Base-by-base conservation (phyloP, 2,888 invertebrate genomes). In the Pristionchus entomophagus region DNA sequence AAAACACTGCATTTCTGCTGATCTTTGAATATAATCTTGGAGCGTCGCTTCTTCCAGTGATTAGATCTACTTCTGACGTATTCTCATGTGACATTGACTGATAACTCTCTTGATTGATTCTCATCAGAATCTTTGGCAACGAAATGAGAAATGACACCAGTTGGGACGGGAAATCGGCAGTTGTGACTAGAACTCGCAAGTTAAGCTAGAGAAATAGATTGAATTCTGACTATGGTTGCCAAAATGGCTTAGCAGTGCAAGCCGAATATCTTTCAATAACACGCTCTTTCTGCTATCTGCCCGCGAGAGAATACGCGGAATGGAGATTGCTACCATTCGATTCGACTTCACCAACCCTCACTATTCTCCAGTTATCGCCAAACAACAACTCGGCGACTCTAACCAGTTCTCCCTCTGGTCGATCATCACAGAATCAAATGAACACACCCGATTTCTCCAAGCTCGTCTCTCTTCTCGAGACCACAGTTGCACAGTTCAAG, bases 311-410 rank as follows among this genome's bases (percentile, higher is more conserved):
- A n/a, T n/a, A n/a, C n/a, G n/a, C n/a, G n/a, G n/a, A n/a, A n/a
- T n/a, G n/a, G n/a, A n/a, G n/a, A n/a, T n/a, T n/a, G n/a, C n/a
- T n/a, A n/a, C n/a, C n/a, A n/a, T n/a, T n/a, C n/a, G n/a, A n/a
- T n/a, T n/a, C n/a, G n/a, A n/a, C n/a, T n/a, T n/a, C n/a, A n/a
- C n/a, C n/a, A n/a, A n/a, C n/a, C n/a, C n/a, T n/a, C n/a, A n/a
- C n/a, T n/a, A n/a, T n/a, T n/a, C 35, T 53, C 32, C 38, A 82
- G 82, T 17, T 82, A 22, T 82, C 82, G 8, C 82, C 53, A 2
- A 82, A 53, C 82, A 82, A 82, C 82, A 59, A 38, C 59, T 82
- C 82, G 32, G 19, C 26, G 32, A 41, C 77, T 14, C 32, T 65
- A 10, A 41, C 8, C 17, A 69, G 69, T 38, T 53, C 80, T 4